These are phyloP conservation scores for Tragelaphus buxtoni DNA, from an alignment of 2,113 vertebrate genomes.

Conservation along the genomic window DNA sequence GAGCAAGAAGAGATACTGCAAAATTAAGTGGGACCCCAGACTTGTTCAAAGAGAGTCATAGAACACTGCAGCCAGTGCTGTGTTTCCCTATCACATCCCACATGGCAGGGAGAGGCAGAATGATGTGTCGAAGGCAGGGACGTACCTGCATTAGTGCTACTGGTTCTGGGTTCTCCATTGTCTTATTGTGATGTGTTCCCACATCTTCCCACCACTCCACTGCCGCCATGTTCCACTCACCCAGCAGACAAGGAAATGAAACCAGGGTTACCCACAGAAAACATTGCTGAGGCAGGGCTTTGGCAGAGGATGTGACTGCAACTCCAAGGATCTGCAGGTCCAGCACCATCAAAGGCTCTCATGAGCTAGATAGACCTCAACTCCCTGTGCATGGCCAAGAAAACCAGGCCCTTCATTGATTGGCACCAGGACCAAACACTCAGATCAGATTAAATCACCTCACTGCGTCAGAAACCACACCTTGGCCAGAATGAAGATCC, in stretches of 20 bases:
- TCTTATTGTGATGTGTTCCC: background rate
- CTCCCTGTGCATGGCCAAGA: background rate
- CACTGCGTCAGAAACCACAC: background rate
- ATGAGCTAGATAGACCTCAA: background rate
- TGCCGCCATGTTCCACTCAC: background rate
- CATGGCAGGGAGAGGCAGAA: background rate
- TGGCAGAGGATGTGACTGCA: background rate
- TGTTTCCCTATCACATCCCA: background rate
- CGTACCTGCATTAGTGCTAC: background rate
- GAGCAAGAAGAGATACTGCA: background rate
- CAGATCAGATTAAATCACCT: background rate
- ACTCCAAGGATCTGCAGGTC: background rate
- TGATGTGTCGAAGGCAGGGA: background rate
- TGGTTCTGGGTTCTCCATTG: background rate
- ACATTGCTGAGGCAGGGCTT: background rate
- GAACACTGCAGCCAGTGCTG: background rate
- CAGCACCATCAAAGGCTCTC: background rate
- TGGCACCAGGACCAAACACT: background rate
- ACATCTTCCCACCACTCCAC: background rate
- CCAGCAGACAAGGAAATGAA: background rate
- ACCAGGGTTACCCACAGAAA: background rate
- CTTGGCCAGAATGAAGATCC: background rate
- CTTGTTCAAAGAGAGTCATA: background rate
- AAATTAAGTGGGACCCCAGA: background rate
- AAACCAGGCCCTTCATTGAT: background rate